phyloP scores from a whole-genome alignment of 2,113 vertebrate genomes.

The Takifugu flavidus region DNA sequence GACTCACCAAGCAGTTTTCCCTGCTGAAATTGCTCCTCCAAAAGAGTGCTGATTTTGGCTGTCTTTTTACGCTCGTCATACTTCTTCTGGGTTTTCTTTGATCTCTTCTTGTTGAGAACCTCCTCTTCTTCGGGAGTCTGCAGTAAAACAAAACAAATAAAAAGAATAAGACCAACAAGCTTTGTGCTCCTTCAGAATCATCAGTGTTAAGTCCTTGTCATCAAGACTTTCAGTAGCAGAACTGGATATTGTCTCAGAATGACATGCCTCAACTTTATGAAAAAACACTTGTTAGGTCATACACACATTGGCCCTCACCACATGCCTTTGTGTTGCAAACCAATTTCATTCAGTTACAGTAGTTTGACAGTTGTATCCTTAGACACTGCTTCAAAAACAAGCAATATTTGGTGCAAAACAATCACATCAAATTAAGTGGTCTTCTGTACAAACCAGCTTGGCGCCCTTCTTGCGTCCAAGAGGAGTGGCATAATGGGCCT shows the following conservation, averaged over 20 bases:
- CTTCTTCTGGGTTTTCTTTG: slow-evolving; percentile 98
- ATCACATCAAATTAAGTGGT: neutral
- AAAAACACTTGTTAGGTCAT: no score
- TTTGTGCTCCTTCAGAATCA: neutral
- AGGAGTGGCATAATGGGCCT: slow-evolving; percentile 91
- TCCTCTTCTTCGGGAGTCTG: slow-evolving; percentile 97
- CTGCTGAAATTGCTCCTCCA: slow-evolving; percentile 97
- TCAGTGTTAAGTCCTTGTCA: slow-evolving; percentile 59
- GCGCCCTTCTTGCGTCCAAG: slow-evolving; percentile 97
- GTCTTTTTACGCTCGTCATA: slow-evolving; percentile 91
- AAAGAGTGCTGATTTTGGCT: slow-evolving; percentile 87
- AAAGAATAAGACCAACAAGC: neutral
- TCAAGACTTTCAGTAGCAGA: slow-evolving; percentile 87
- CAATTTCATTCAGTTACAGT: no score
- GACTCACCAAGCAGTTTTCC: slow-evolving; percentile 94
- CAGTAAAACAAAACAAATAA: neutral
- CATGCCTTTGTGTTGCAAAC: no score
- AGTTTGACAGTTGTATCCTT: no score
- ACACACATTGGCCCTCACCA: no score
- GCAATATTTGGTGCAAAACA: no score
- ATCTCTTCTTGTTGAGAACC: slow-evolving; percentile 94
- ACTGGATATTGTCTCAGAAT: slow-evolving; percentile 88
- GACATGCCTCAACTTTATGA: slow-evolving; percentile 35
- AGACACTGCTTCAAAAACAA: no score
- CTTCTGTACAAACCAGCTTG: slow-evolving; percentile 81